These are phyloP conservation scores for Saxidomus purpurata DNA, from an alignment of 1,140 invertebrate species.

Conservation along the genomic window DNA sequence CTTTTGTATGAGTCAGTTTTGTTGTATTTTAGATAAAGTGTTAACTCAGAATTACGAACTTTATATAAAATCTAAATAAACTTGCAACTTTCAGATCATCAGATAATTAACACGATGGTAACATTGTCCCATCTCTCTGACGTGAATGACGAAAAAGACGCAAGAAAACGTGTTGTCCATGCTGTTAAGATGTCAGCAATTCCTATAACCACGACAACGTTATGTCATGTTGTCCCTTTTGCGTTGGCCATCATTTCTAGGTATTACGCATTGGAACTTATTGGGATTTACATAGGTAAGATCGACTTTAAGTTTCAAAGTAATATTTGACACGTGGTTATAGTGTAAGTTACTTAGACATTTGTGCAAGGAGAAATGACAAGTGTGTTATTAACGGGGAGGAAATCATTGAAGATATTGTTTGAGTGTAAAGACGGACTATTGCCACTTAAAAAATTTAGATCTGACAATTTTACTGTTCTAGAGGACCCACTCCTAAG, in stretches of 20 bases:
- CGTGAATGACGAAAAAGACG: not conserved
- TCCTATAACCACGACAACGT: not conserved
- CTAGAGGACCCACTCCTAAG: not conserved
- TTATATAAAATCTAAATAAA: not conserved
- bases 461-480: not conserved
- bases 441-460: not conserved
- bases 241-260: not conserved
- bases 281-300: not conserved
- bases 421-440: not conserved
- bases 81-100: not conserved
- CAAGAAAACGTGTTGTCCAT: not conserved
- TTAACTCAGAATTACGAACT: not conserved
- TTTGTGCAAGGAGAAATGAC: not conserved
- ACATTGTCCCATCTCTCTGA: not conserved
- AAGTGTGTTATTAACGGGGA: conserved; percentile 6
- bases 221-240: not conserved
- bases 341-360: not conserved
- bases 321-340: not conserved
- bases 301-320: no score
- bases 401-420: not conserved
- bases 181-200: not conserved
- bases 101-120: not conserved
- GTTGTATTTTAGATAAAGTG: not conserved
- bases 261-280: not conserved
- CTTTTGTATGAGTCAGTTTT: not conserved